phyloP scores from a whole-genome alignment of 2,113 vertebrate species.

The Arothron firmamentum region DNA sequence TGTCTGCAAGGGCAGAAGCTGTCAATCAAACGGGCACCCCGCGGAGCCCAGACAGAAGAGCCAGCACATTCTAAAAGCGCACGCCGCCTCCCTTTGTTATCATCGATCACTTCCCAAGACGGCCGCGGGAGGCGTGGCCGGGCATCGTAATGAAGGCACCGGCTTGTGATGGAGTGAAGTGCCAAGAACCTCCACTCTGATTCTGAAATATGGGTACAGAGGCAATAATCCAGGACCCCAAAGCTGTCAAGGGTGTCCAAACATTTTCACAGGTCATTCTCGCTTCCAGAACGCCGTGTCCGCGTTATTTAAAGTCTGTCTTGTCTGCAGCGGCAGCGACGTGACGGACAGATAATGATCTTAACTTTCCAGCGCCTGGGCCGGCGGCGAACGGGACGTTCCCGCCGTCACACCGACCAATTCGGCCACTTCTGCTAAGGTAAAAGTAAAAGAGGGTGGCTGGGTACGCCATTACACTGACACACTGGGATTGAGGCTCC shows the following conservation, averaged over 20 bases:
- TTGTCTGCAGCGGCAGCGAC: slow-evolving; percentile 23
- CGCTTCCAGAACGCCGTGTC: slow-evolving; percentile 37
- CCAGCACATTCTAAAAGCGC: not conserved
- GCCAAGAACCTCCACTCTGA: too few relatives aligned
- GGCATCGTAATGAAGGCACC: too few relatives aligned
- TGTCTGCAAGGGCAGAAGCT: not conserved
- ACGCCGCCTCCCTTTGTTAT: slow-evolving; percentile 7
- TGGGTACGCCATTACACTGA: not conserved
- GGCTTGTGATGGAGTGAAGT: too few relatives aligned
- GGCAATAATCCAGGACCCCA: too few relatives aligned
- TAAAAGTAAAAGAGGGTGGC: too few relatives aligned
- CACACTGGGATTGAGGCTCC: slow-evolving; percentile 21
- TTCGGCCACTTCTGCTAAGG: too few relatives aligned
- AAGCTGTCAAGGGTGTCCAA: too few relatives aligned
- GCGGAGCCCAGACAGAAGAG: slow-evolving; percentile 37
- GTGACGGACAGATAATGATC: slow-evolving; percentile 50
- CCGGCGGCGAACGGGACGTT: not conserved
- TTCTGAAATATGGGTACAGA: too few relatives aligned
- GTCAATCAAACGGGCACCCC: slow-evolving; percentile 42
- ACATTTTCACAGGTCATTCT: slow-evolving; percentile 9
- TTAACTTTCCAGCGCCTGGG: slow-evolving; percentile 39
- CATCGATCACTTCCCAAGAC: not conserved
- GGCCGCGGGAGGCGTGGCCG: too few relatives aligned
- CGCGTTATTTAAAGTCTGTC: slow-evolving; percentile 52
- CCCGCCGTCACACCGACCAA: not conserved